Base-by-base conservation (phyloP, 2,113 vertebrate genomes). In the Pygoscelis antarcticus region DNA sequence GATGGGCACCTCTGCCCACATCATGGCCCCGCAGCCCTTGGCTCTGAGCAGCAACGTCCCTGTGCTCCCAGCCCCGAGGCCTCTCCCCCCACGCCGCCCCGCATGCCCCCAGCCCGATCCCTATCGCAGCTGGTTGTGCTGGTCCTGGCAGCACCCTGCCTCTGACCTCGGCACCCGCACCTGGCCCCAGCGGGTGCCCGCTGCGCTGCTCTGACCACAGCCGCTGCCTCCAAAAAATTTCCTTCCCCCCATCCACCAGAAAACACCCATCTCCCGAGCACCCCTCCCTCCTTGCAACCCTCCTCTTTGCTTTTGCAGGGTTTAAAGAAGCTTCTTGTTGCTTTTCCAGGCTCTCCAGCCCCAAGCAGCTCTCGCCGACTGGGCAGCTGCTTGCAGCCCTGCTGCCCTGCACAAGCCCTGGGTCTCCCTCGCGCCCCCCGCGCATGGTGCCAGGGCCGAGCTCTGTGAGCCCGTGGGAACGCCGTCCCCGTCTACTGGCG, bases 401-500 rank as follows among this genome's bases (percentile, higher is more conserved):
- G 23, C 68, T 78, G 3, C 42, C 74, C 64, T 42, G 46, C 81
- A 23, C 38, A 3, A 47, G 26, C 52, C 29, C 76, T 3, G 2
- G 16, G 17, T 62, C 22, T 49, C 30, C 58, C 26, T 46, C 1
- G 0, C 0, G 0, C 30, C 26, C 58, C 92, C 58, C 11, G 0
- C 19, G 12, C 8, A 0, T 3, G 42, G 16, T 55, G 75, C 83
- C 26, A 7, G 58, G n/a, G 49, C 77, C 0, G 2, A 82, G 91
- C 75, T 46, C 70, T 23, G 36, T 4, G 70, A 64, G 27, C 57
- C 68, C 4, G 6, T 66, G 80, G 89, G 91, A 96, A 25, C 16
- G 8, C 36, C 0, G 0, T n/a, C 26, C 75, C 15, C 2, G 1
- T 10, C 60, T 52, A 44, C 72, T 10, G 36, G 51, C 15, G 8